Base-by-base conservation (phyloP, 1,140 invertebrate species). In the Drosophila bocqueti region DNA sequence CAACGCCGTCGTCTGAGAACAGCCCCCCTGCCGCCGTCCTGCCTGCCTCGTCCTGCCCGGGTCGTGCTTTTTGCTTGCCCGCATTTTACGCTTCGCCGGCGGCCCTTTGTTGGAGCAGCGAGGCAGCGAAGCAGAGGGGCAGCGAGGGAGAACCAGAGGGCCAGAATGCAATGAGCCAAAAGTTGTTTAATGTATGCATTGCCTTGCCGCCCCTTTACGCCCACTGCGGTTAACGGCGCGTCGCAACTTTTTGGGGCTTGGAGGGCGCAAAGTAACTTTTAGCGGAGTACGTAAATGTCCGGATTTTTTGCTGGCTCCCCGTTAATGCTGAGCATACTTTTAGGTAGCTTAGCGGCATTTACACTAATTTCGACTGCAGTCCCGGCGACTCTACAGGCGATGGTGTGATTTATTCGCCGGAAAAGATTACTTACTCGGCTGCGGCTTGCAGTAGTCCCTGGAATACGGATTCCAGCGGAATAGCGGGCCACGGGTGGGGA, bases 331-430 rank as follows among this genome's bases (percentile, higher is more conserved):
- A 90, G 84, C 84, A 89, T 90, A 90, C 85, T 90, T 82, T 90
- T 85, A 79, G 85, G 71, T 85, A 85, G 85, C 86, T 89, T 89
- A 90, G 85, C 81, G 84, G 84, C 78, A 89, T 89, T 90, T 91
- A 85, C 85, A 85, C 85, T 90, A 89, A 85, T 90, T 90, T 90
- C 79, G 47, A 79, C 63, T 86, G 76, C 80, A 83, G 50, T 73
- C 73, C 42, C 26, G 73, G 68, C 43, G 46, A 66, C 76, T 61
- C 29, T 58, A 69, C 69, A 55, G 65, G 73, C 90, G 73, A 92
- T 92, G 86, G 89, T 92, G 90, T 91, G 90, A 91, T 91, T 91
- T 91, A 91, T 90, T 90, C 91, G 90, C 82, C 90, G 90, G 90
- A 91, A 91, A 91, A 91, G 90, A 91, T 91, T 91, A 91, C 85